These are phyloP conservation scores for Meriones psammophilus DNA, from an alignment of 2,797 vertebrate genomes.

Conservation along the genomic window DNA sequence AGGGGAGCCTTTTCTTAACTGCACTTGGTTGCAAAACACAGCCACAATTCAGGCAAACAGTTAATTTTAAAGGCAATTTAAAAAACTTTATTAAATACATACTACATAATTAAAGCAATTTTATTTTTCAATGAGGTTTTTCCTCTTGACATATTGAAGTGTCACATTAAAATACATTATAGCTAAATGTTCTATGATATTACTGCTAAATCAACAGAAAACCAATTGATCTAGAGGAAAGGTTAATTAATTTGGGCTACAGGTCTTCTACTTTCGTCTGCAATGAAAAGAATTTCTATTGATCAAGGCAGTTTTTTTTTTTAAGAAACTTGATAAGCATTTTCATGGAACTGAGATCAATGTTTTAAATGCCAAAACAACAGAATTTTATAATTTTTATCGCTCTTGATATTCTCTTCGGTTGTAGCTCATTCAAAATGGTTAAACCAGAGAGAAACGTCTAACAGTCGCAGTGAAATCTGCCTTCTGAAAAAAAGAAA, in stretches of 20 bases:
- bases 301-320: conserved; percentile 61
- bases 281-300: conserved; percentile 77
- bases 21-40: conserved; percentile 65
- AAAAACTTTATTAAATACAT: conserved; percentile 54
- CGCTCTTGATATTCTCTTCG: conserved; percentile 50
- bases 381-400: conserved; percentile 3
- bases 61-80: conserved; percentile 62
- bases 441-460: background rate
- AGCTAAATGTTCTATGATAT: conserved; percentile 76
- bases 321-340: conserved; percentile 75
- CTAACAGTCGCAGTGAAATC: conserved; percentile 50
- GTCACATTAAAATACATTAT: conserved; percentile 82
- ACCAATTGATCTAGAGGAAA: conserved; percentile 78
- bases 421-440: conserved; percentile 9
- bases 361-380: conserved; percentile 69
- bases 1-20: conserved; percentile 42
- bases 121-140: conserved; percentile 67
- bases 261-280: conserved; percentile 78
- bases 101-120: conserved; percentile 65
- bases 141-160: conserved; percentile 71
- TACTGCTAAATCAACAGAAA: conserved; percentile 81
- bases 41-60: conserved; percentile 55
- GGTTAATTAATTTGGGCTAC: conserved; percentile 79
- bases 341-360: conserved; percentile 64
- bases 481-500: conserved; percentile 70